These are phyloP conservation scores for Euwallacea similis DNA, from an alignment of 1,140 invertebrate species.

Conservation along the genomic window DNA sequence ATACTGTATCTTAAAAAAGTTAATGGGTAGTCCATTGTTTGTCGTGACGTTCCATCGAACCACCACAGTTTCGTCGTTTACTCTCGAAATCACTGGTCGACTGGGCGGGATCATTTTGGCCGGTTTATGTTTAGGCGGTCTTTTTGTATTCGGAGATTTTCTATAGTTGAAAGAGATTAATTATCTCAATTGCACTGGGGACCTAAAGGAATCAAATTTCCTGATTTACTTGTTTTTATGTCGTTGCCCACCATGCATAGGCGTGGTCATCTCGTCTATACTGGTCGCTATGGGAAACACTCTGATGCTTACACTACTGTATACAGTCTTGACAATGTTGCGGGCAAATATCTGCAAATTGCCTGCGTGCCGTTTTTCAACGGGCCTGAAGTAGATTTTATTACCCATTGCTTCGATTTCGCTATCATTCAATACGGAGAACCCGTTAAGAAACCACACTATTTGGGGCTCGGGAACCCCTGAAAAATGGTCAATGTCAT, in stretches of 20 bases:
- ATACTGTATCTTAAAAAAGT: slow-evolving; percentile 91
- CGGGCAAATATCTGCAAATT: slow-evolving; percentile 87
- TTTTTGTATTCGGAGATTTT: slow-evolving; percentile 49
- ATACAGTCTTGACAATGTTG: slow-evolving; percentile 76
- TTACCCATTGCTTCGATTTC: slow-evolving; percentile 56
- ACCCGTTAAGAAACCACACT: slow-evolving; percentile 84
- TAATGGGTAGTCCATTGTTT: slow-evolving; percentile 79
- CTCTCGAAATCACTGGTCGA: slow-evolving; percentile 78
- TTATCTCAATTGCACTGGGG: neutral
- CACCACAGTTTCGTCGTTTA: slow-evolving; percentile 90
- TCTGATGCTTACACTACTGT: slow-evolving; percentile 63
- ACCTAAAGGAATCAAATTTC: neutral
- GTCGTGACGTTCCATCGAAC: slow-evolving; percentile 83
- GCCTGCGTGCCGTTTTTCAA: slow-evolving; percentile 81
- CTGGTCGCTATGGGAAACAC: slow-evolving; percentile 63
- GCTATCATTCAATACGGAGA: slow-evolving; percentile 61
- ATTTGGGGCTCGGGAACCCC: slow-evolving; percentile 68
- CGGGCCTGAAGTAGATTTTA: slow-evolving; percentile 60
- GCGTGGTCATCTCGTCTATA: slow-evolving; percentile 28
- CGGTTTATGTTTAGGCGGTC: slow-evolving; percentile 57
- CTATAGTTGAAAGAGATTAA: slow-evolving; percentile 39
- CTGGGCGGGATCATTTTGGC: slow-evolving; percentile 78
- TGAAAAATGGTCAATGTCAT: slow-evolving; percentile 1
- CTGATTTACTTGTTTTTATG: slow-evolving; percentile 24
- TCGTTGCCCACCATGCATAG: slow-evolving; percentile 26